Base-by-base conservation (phyloP, 2,797 vertebrate species). In the Rachycentron canadum region DNA sequence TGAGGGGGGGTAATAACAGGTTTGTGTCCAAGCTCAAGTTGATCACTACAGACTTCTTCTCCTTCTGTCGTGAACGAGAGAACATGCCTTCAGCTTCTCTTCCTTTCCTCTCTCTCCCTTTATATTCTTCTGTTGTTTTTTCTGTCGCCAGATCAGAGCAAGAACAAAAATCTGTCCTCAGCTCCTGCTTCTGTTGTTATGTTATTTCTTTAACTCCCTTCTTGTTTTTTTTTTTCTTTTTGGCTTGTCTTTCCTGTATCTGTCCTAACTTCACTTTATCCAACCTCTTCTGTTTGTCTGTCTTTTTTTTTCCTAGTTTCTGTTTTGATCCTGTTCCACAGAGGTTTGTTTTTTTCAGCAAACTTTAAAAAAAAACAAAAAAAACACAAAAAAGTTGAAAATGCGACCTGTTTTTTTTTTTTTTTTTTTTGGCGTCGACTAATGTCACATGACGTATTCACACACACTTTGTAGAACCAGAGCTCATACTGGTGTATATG, bases 141-240 rank as follows among this genome's bases (percentile, higher is more conserved):
- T 62, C n/a, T n/a, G 30, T 55, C 49, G 47, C 25, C 9, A 28
- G 30, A 82, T 52, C 38, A 26, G 38, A 77, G 41, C 19, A 38
- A 23, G n/a, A 58, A 59, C 34, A 52, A 30, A 58, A 45, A 38
- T 45, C 9, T 40, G 25, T 34, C 55, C 34, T 53, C 12, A 61
- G 13, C 19, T 25, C 21, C n/a, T 26, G 14, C 21, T 30, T 17
- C 23, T 36, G 10, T 43, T 63, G 26, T 28, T 10, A 25, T 59
- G n/a, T 58, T 16, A 23, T 59, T 40, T 45, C 47, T 30, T 28
- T 5, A n/a, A 10, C 47, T 56, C 38, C 47, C 10, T 40, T 52
- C 6, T 38, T 40, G 34, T 36, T 36, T 36, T 36, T 36, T 36
- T 34, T 36, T 19, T 53, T 2, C 12, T 38, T 38, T 63, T 34